phyloP scores from a whole-genome alignment of 1,140 invertebrate genomes.

The Bombus sylvicola region DNA sequence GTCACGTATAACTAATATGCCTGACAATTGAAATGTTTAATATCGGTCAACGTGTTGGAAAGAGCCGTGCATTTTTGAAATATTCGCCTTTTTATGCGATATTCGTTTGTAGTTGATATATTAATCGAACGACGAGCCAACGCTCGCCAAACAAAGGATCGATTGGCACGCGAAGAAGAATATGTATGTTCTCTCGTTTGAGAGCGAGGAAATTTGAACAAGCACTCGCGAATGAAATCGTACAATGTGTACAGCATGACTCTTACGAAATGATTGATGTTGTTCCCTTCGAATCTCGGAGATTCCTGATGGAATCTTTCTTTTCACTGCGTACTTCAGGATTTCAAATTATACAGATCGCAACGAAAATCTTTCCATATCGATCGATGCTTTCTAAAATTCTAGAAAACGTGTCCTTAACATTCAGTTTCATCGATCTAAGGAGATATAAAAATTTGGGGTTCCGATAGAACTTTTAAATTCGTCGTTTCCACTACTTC shows the following conservation, averaged over 20 bases:
- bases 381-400: background rate
- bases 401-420: background rate
- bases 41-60: background rate
- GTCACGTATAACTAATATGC: background rate
- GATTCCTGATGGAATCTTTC: background rate
- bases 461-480: too few species aligned
- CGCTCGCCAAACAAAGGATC: background rate
- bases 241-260: background rate
- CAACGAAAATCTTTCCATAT: background rate
- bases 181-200: too few species aligned
- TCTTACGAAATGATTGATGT: background rate
- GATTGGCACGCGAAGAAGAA: slow-evolving; percentile 12
- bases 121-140: too few species aligned
- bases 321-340: background rate
- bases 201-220: background rate
- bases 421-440: too few species aligned
- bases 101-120: background rate
- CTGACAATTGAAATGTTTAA: background rate
- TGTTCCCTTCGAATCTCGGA: background rate
- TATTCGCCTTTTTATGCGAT: background rate
- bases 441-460: too few species aligned
- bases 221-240: slow-evolving; percentile 5
- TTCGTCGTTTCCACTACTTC: too few species aligned
- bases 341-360: background rate
- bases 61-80: background rate